Evolutionary conservation across 1,140 invertebrate species (phyloP), one percentile per base, ranked within the genome.

Genomic region (Bombus cullumanus): DNA sequence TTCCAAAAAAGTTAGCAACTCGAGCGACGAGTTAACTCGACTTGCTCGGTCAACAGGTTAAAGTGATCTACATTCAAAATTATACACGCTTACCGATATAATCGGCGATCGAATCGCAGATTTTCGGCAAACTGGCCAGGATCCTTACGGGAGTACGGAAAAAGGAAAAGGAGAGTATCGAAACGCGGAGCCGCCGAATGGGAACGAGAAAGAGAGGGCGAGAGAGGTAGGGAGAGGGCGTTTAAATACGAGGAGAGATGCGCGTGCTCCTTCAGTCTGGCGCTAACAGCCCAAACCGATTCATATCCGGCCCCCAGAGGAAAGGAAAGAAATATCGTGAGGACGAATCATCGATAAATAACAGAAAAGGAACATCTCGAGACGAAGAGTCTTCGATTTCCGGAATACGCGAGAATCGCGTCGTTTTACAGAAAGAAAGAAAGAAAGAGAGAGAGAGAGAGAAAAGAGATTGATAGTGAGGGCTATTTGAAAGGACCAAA

Each of bases 211-310:
- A 86, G 89, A 83, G 89, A 84, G 79, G 25, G 64, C 81, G 86
- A 57, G 59, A 41, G 68, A 86, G 74, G 86, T 83, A 91, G 88
- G 90, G 91, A 89, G 92, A 91, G 91, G 86, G 87, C 87, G 94
- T 94, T 95, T 95, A 95, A 94, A 95, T 95, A 94, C 90, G 90
- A 92, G 86, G 92, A 91, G 92, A 93, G 93, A 89, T 92, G 91
- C 93, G 93, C 93, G 93, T 94, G 93, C 93, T 95, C 92, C 92
- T 94, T 94, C 94, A 95, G 95, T 95, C 90, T 92, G 92, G 91
- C 92, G 92, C 90, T 88, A 92, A 93, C 94, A 93, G 92, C 94
- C 92, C 91, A 92, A 94, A 94, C 92, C 89, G 92, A 91, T 94
- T 91, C 91, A 88, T 75, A 90, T 93, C 87, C 88, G 88, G 86